These are phyloP conservation scores for Bellardia bayeri DNA, from an alignment of 2,888 invertebrate species.

Conservation along the genomic window DNA sequence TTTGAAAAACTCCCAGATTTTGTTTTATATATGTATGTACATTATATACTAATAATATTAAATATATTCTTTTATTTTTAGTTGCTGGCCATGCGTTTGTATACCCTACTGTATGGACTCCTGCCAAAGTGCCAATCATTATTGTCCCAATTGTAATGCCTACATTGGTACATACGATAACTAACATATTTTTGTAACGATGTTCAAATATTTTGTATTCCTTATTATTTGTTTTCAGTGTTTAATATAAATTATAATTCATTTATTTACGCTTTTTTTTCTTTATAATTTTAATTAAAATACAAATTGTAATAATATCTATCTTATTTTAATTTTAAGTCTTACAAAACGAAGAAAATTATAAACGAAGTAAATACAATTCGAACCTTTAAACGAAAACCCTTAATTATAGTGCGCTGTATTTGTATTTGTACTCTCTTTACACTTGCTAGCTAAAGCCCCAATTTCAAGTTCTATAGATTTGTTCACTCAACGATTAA, in stretches of 20 bases:
- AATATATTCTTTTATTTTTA: slow-evolving; percentile 73
- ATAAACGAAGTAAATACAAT: not conserved
- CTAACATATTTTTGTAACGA: slow-evolving; percentile 3
- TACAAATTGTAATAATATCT: not conserved
- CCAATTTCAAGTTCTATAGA: no score
- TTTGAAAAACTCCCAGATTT: no score
- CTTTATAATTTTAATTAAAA: not conserved
- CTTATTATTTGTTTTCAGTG: not conserved
- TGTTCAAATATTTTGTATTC: not conserved
- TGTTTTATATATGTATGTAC: not conserved
- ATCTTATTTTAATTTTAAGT: no score
- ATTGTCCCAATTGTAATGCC: slow-evolving; percentile 86
- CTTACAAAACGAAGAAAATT: no score
- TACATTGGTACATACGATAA: slow-evolving; percentile 85
- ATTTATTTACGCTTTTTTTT: not conserved
- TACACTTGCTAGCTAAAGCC: no score
- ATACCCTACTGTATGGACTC: slow-evolving; percentile 86
- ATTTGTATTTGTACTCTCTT: no score
- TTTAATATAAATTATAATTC: slow-evolving; percentile 8
- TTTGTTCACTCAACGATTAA: no score
- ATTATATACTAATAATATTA: not conserved
- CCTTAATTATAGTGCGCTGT: no score
- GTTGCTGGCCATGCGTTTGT: slow-evolving; percentile 86
- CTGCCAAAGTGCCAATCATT: slow-evolving; percentile 86
- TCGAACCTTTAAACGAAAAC: not conserved